These are phyloP conservation scores for Vultur gryphus DNA, from an alignment of 2,797 vertebrate genomes.

Conservation along the genomic window DNA sequence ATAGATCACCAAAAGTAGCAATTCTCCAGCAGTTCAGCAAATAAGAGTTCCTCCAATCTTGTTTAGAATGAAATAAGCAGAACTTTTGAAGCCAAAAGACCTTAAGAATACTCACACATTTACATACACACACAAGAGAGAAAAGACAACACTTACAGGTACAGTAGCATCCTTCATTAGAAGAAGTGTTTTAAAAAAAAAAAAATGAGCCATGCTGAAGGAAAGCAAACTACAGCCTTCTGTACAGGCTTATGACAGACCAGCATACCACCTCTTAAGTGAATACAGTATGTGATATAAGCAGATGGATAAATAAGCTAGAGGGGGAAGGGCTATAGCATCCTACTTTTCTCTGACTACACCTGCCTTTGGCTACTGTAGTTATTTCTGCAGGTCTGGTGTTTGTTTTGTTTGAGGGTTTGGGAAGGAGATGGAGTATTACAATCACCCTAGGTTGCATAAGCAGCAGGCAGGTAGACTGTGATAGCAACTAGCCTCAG, in stretches of 20 bases:
- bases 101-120: background rate
- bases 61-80: background rate
- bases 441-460: background rate
- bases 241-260: background rate
- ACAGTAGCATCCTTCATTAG: background rate
- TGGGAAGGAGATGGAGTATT: background rate
- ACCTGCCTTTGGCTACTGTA: background rate
- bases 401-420: background rate
- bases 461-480: background rate
- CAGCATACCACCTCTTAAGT: background rate
- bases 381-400: background rate
- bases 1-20: background rate
- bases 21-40: background rate
- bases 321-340: background rate
- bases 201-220: background rate
- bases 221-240: background rate
- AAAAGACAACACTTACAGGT: background rate
- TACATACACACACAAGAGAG: background rate
- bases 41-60: background rate
- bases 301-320: background rate
- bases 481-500: background rate
- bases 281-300: background rate
- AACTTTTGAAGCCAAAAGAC: background rate
- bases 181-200: background rate
- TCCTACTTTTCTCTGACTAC: background rate